These are phyloP conservation scores for Mongoloraphidia duomilia DNA, from an alignment of 2,888 invertebrate genomes.

Conservation along the genomic window DNA sequence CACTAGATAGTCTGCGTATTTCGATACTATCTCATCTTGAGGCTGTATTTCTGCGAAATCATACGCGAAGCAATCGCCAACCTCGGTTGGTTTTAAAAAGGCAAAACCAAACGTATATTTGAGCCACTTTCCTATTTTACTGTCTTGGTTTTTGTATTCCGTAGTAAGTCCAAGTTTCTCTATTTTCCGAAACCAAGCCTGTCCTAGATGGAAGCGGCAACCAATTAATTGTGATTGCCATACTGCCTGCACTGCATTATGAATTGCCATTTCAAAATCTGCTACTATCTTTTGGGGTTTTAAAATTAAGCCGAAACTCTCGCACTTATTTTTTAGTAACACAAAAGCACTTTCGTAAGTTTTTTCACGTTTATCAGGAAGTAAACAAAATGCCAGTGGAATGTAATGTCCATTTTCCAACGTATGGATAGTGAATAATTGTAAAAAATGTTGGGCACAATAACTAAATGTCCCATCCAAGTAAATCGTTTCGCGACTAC, in stretches of 20 bases:
- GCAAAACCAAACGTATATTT: background rate
- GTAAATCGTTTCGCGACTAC: too few relatives aligned
- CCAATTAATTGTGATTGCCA: background rate
- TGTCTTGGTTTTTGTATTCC: constrained; percentile 1
- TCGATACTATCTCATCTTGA: background rate
- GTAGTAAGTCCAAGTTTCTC: background rate
- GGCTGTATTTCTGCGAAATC: background rate
- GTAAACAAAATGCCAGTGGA: too few relatives aligned
- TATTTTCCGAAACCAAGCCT: constrained; percentile 3
- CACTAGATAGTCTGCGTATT: constrained; percentile 1
- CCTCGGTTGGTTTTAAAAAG: background rate
- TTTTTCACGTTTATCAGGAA: constrained; percentile 1
- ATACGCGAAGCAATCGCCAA: constrained; percentile 1
- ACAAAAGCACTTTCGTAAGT: background rate
- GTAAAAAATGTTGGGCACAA: too few relatives aligned
- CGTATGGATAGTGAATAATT: too few relatives aligned
- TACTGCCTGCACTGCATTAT: background rate
- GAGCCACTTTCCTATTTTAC: background rate
- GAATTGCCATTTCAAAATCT: background rate
- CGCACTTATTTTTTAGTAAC: background rate
- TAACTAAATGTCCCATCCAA: too few relatives aligned
- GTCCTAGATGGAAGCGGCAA: constrained; percentile 1
- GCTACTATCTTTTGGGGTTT: background rate
- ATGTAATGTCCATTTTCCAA: too few relatives aligned
- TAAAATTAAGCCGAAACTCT: background rate